Evolutionary conservation across 2,113 vertebrate species (phyloP), one percentile per base, ranked within the genome.

Genomic region (Chunga burmeisteri): DNA sequence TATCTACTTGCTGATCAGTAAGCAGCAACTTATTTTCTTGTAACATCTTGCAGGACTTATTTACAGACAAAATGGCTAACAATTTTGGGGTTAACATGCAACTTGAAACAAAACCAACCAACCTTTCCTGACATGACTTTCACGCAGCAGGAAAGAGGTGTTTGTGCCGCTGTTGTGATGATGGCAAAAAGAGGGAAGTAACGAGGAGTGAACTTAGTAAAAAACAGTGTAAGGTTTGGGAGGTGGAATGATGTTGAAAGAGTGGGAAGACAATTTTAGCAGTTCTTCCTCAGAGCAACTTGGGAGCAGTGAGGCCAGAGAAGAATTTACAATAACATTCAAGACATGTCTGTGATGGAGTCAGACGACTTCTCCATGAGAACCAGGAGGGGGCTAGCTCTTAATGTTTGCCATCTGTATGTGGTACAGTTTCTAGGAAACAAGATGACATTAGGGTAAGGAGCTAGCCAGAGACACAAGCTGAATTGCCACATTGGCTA

Each of bases 131-230:
- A 29, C 5, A 0, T 26, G 32, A 47, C 10, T 44, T 42, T 38
- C 40, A 38, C n/a, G 16, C 21, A 44, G 4, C 5, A 56, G 9
- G 10, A 59, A 59, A 46, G 25, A 29, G 1, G 6, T 49, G 17
- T 63, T 90, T 44, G 26, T 66, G 44, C 5, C 40, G 19, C 23
- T 22, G 4, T 32, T 71, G 6, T 75, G 8, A 30, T 22, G 14
- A 44, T 23, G 16, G 16, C 13, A 80, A 50, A 70, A 63, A 44
- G 5, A n/a, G 11, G 6, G 2, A 59, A 47, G 6, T 16, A 71
- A 7, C 0, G 0, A 34, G 21, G 19, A 73, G 56, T 25, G 15
- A 75, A 58, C 1, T 25, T 56, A 9, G 1, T 40, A 22, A 70
- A 70, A n/a, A 49, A 3, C 6, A 53, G 10, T 16, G 4, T 30